phyloP scores from a whole-genome alignment of 2,888 invertebrate genomes.

The Brenthis daphne region DNA sequence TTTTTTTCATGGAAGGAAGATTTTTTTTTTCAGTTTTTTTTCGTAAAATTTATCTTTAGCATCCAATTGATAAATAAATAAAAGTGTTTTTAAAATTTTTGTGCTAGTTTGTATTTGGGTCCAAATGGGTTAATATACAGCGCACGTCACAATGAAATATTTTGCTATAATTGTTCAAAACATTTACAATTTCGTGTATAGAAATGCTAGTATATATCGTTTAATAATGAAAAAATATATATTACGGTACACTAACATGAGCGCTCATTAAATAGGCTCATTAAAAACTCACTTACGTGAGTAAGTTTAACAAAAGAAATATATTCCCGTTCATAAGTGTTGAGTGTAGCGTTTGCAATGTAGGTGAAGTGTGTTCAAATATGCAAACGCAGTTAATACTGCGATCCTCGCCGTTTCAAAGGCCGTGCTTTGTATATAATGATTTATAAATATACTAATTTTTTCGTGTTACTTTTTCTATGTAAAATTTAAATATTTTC shows the following conservation, averaged over 20 bases:
- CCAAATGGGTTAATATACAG: too few species aligned
- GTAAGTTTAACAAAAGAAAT: slow-evolving; percentile 38
- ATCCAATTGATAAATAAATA: too few species aligned
- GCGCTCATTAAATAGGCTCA: slow-evolving; percentile 36
- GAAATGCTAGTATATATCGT: too few species aligned
- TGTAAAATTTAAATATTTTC: too few species aligned
- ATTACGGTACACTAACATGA: neutral
- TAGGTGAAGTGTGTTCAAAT: slow-evolving; percentile 39
- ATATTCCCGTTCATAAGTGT: slow-evolving; percentile 30
- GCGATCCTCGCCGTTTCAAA: slow-evolving; percentile 28
- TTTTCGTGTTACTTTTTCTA: neutral
- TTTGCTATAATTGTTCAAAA: neutral
- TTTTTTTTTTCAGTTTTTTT: too few species aligned
- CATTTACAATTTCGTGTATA: neutral
- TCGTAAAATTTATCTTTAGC: too few species aligned
- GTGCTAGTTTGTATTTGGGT: too few species aligned
- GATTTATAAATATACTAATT: slow-evolving; percentile 16
- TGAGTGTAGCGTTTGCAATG: slow-evolving; percentile 32
- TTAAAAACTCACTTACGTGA: slow-evolving; percentile 35
- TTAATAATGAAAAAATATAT: neutral
- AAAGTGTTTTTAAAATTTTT: too few species aligned
- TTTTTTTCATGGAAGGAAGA: too few species aligned
- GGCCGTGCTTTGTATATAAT: slow-evolving; percentile 23
- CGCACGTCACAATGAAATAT: neutral
- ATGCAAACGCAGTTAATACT: slow-evolving; percentile 33